Evolutionary conservation across 2,113 vertebrate genomes (phyloP), one percentile per base, ranked within the genome.

Genomic region (Gasterosteus nipponicus): DNA sequence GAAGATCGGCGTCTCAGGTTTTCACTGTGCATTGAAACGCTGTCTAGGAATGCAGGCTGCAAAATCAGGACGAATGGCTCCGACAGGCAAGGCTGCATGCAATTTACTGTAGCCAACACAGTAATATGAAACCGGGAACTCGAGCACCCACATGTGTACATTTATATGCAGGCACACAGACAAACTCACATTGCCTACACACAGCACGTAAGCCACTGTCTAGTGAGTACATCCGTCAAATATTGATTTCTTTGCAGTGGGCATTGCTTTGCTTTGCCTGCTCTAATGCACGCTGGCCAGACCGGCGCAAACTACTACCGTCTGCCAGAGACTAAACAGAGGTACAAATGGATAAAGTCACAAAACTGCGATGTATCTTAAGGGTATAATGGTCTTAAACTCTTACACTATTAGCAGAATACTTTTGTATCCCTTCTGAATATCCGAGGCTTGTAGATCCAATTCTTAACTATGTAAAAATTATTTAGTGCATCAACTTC

Each of bases 61-160:
- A 68, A 41, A 87, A 81, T 82, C 59, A 65, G 78, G 78, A 83
- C 89, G 87, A 90, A 92, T 85, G 85, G 86, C 46, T 81, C 80
- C 47, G 86, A 81, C 75, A 56, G 81, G 76, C 19, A 83, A 84
- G 83, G 87, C 91, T 91, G 92, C 89, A 88, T 91, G 87, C 86
- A 83, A 89, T 91, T 91, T 90, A 91, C 82, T 90, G 86, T 87
- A 86, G 85, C 90, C 84, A 81, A 89, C 85, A 84, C 58, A 77
- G 92, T 90, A 90, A 91, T 76, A 86, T 82, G 89, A 92, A 75
- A 88, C 86, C 80, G 5, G 75, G 67, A 83, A 29, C 81, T 77
- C 84, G 77, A 80, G 85, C 82, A 68, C 86, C 85, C 86, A 77
- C 86, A 87, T 83, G 80, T 88, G 87, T 77, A 86, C 81, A 81